Base-by-base conservation (phyloP, 2,888 invertebrate genomes). In the Lasioglossum malachurum region DNA sequence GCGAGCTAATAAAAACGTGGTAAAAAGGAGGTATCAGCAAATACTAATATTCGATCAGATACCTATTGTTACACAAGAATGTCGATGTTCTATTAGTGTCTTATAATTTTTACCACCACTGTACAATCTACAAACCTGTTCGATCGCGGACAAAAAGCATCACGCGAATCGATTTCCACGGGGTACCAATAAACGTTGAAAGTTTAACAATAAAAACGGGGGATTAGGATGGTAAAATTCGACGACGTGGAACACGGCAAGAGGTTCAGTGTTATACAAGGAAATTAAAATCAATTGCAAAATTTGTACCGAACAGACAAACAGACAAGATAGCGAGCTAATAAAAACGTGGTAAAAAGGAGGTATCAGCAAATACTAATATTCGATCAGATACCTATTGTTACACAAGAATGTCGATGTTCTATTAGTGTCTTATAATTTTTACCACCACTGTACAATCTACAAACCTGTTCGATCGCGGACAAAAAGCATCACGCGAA, bases 131-230 rank as follows among this genome's bases (percentile, higher is more conserved):
- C 2, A 5, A 31, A 64, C 60, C 67, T 35, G 35, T 35, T 67
- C 19, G 35, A 35, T 27, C 57, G n/a, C 10, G 35, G 19, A 35
- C 27, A 67, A 35, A 67, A 67, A 67, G 10, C 4, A 35, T 38
- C 23, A 23, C 10, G 38, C 31, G 67, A 67, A 67, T 35, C 35
- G 67, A 23, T 67, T 19, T 23, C 10, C 23, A 19, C 4, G 1
- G 8, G 67, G 67, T 19, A 38, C 71, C n/a, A 94, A 94, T 92
- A 94, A 90, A 90, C 67, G 75, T 23, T 74, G 64, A 46, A 64
- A 49, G 35, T 44, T 31, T n/a, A 19, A 67, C 67, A 67, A 67
- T 67, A 27, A 35, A 74, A 10, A 41, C n/a, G 41, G 16, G 16
- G 31, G 64, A n/a, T 8, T 78, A 41, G 8, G 64, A 73, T 10